Evolutionary conservation across 2,888 invertebrate species (phyloP).

Genomic region (Zonitis immaculata): DNA sequence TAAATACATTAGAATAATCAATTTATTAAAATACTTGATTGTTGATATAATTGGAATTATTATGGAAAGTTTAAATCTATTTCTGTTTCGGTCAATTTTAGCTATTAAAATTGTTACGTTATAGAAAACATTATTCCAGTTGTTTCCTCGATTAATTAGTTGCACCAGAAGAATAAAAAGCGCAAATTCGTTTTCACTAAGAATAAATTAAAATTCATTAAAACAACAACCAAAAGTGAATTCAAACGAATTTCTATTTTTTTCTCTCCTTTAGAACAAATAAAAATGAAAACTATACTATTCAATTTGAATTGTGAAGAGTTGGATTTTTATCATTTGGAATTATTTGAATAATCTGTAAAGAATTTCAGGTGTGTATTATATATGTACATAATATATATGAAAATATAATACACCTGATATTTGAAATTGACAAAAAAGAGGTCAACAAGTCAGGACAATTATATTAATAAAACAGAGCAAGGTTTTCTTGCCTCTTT

Average conservation of each 20-base stretch:
- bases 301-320: no score
- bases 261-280: no score
- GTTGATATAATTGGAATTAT: no score
- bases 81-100: background rate
- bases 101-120: background rate
- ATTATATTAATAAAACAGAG: background rate
- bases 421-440: background rate
- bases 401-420: background rate
- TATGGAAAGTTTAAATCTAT: background rate
- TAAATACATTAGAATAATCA: no score
- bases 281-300: no score
- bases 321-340: no score
- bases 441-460: background rate
- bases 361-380: background rate
- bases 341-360: background rate
- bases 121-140: background rate
- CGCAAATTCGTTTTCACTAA: background rate
- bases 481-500: background rate
- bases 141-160: background rate
- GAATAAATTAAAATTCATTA: background rate
- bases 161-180: background rate
- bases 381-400: no score
- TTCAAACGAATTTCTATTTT: background rate
- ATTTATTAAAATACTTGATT: no score
- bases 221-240: background rate